Evolutionary conservation across 2,113 vertebrate genomes (phyloP), one percentile per base, ranked within the genome.

Genomic region (Choloepus hoffmanni): DNA sequence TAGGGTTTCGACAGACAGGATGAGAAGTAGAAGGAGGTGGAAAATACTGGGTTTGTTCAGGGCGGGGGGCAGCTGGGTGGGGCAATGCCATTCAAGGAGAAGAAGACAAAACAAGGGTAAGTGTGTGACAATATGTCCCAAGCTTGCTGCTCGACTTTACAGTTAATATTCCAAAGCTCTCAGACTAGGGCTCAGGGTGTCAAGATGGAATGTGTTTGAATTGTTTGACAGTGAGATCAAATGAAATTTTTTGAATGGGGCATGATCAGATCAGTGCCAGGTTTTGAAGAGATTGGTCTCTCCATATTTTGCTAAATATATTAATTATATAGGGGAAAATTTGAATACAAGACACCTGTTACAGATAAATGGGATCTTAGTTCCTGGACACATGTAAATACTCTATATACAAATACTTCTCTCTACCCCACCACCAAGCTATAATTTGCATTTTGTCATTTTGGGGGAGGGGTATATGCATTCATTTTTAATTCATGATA

Each of bases 231-330:
- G 33, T 58, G 45, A 96, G 33, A 73, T 62, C 40, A 10, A 21
- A 0, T 89, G 26, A 70, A 65, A 14, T 84, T 63, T 93, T 93
- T 62, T 87, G 21, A 96, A 63, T 0, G 76, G 33, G 79, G 26
- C 55, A 8, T 76, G 92, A 84, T 23, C 70, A 94, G 65, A 84
- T 90, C 89, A 77, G 63, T 85, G 65, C 40, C 45, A 8, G 33
- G 30, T 72, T 94, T 89, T 92, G 85, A 73, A 94, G 58, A 63
- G 53, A 82, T 83, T 85, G 63, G 23, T 21, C 43, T 81, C 3
- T 92, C 78, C 79, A 23, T 60, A 13, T 16, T 88, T 23, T 84
- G 60, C 73, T 60, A 95, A 87, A 93, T 76, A 55, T 23, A 45
- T 84, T 93, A 85, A 83, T 92, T 53, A 70, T 36, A 70, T 1